Evolutionary conservation across 2,797 vertebrate genomes (phyloP).

Genomic region (Microctenopoma stevenorrisi): DNA sequence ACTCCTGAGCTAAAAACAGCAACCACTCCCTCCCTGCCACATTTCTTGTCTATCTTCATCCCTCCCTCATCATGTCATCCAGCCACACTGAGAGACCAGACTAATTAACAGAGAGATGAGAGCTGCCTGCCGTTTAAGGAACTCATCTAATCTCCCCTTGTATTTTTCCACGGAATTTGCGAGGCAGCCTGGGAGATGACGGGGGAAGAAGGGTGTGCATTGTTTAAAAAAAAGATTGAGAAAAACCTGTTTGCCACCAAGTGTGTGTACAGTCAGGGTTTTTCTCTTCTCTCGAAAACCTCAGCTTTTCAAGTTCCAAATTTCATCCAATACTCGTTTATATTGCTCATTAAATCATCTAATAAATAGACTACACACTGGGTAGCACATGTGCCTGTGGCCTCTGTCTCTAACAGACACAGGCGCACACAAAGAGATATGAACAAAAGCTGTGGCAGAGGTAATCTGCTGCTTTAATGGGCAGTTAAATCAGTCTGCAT

Average conservation of each 20-base stretch:
- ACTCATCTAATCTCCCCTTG: slow-evolving; percentile 41
- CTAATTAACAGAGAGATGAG: slow-evolving; percentile 58
- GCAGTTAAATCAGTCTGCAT: slow-evolving; percentile 65
- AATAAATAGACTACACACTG: slow-evolving; percentile 38
- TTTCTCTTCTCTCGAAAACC: slow-evolving; percentile 5
- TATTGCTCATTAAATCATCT: slow-evolving; percentile 52
- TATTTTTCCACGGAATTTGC: slow-evolving; percentile 29
- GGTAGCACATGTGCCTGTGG: slow-evolving; percentile 34
- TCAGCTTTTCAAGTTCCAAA: slow-evolving; percentile 30
- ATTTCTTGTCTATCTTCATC: neutral
- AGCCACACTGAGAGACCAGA: slow-evolving; percentile 34
- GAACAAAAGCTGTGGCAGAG: slow-evolving; percentile 14
- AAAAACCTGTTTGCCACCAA: neutral
- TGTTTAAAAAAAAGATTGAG: slow-evolving; percentile 5
- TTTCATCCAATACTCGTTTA: slow-evolving; percentile 30
- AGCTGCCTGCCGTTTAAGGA: slow-evolving; percentile 38
- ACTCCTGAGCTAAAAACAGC: slow-evolving; percentile 12
- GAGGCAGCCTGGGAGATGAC: slow-evolving; percentile 8
- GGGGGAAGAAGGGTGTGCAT: neutral
- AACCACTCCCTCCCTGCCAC: neutral
- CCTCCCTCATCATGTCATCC: slow-evolving; percentile 18
- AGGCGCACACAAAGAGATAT: slow-evolving; percentile 10
- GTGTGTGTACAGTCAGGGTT: neutral
- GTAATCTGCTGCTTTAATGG: slow-evolving; percentile 61
- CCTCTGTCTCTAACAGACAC: slow-evolving; percentile 22